Base-by-base conservation (phyloP, 1,140 invertebrate genomes). In the Oreohelix idahoensis region DNA sequence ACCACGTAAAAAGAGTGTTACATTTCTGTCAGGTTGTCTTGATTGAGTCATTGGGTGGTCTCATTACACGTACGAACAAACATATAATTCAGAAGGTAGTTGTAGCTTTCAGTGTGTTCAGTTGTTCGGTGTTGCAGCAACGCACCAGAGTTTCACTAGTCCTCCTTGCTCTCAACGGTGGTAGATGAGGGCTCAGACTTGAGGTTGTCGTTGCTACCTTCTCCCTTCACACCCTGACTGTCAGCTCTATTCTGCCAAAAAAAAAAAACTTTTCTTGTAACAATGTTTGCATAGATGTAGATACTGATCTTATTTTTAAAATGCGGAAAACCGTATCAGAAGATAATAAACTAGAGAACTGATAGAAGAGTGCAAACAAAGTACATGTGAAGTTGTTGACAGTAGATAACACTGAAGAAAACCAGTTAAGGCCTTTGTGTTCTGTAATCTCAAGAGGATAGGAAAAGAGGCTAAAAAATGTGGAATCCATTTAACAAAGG, bases 1-100 rank as follows among this genome's bases (percentile, higher is more conserved):
- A 78, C 76, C 29, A 58, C 5, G 15, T 1, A 49, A 49, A 38
- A 10, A 58, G 1, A 38, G 1, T 29, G n/a, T 2, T 75, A 39
- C 13, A 39, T 78, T 51, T 23, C n/a, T 35, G 76, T 63, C 51
- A 58, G 76, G 76, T 78, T 38, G 78, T 79, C 69, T 79, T 58
- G n/a, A 79, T 69, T 23, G 53, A 42, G 63, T 79, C 78, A 79
- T 58, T 66, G 78, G 78, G 78, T 79, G 39, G 58, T 70, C 78
- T 79, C 78, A 69, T 13, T 29, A 42, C 63, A 69, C 78, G 51
- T 58, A 69, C 51, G 38, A 79, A 36, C 63, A 53, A 79, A 69
- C 10, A n/a, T n/a, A n/a, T 23, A n/a, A 15, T 58, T 58, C 26
- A 58, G 53, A 78, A 51, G 20, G 32, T 38, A 17, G 45, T n/a